Evolutionary conservation across 1,140 invertebrate species (phyloP), one percentile per base, ranked within the genome.

Genomic region (Doryteuthis pealeii): DNA sequence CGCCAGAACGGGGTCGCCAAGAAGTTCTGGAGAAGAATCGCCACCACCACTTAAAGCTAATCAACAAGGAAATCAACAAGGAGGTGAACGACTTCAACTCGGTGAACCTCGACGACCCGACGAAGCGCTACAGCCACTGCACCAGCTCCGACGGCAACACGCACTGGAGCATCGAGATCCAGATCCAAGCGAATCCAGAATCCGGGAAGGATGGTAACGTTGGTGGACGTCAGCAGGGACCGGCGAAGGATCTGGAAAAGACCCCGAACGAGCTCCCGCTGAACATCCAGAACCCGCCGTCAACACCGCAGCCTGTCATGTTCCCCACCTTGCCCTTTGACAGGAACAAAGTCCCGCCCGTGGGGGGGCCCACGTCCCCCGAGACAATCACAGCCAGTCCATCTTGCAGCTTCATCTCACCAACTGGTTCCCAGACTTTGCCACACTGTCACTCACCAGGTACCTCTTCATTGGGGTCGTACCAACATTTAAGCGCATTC

Each of bases 1-100:
- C 93, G 94, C 82, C 95, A 97, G 86, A 96, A 94, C 85, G 95
- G 94, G 22, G 94, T 96, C 1, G 95, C 95, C 0, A 91, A 94
- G 76, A 95, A 95, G 81, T 96, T 96, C 86, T 96, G 96, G 85
- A 94, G 76, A 95, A 95, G 82, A 94, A 96, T 83, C 91, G 92
- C 70, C 90, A 94, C 77, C 91, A 92, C 80, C 85, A 83, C 32
- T 90, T 94, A 15, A 92, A 92, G 79, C 79, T 85, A 72, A 78
- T 86, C 69, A 85, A 81, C 69, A 84, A 85, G 74, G 83, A 85
- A 68, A 76, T 85, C 65, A 83, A 82, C 26, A 82, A 82, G 76
- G 82, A 85, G 54, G 81, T 83, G 4, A 85, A 82, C 71, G 76
- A 79, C 66, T 82, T 81, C 75, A 75, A 79, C n/a, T 81, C 83